Conservation (phyloP, 2,113 vertebrate species). For the mouse (Mus musculus) region GRCm39 chr10:123144001-123144500, state of each 20-base stretch:
- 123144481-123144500: conserved; percentile 55
- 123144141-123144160: conserved; percentile 55
- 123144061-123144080: conserved; percentile 17
- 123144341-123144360: conserved; percentile 70
- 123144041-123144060: conserved; percentile 25
- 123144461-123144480: conserved; percentile 49
- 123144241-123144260: conserved; percentile 60
- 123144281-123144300: conserved; percentile 64
- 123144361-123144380: conserved; percentile 54
- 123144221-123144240: conserved; percentile 35
- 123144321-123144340: conserved; percentile 69
- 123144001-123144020: conserved; percentile 46
- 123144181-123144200: conserved; percentile 75
- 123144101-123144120: neutral
- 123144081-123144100: neutral
- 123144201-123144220: conserved; percentile 78
- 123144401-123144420: conserved; percentile 62
- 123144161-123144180: conserved; percentile 51
- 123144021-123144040: conserved; percentile 62
- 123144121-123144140: conserved; percentile 58
- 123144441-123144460: neutral
- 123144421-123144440: conserved; percentile 9
- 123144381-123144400: conserved; percentile 52
- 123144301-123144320: conserved; percentile 65
- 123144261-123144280: conserved; percentile 67